These are phyloP conservation scores for Bolinopsis microptera DNA, from an alignment of 37 sponge, comb jelly and placozoan genomes.

Conservation along the genomic window DNA sequence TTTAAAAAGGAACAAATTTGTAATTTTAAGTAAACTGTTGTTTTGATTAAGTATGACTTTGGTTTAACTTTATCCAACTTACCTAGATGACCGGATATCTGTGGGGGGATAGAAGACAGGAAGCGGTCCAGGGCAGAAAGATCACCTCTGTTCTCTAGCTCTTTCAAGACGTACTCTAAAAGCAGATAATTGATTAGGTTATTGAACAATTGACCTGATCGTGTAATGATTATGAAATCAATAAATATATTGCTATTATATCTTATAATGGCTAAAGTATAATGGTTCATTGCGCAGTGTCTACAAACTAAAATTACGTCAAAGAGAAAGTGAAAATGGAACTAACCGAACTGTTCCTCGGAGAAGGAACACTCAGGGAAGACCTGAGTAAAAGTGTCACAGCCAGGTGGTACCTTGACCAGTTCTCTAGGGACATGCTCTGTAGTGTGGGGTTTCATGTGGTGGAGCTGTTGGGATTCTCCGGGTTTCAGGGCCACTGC, in stretches of 20 bases:
- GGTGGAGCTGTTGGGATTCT: constrained; percentile 28
- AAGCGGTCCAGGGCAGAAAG: not conserved
- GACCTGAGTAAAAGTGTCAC: constrained; percentile 1
- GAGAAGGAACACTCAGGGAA: constrained; percentile 26
- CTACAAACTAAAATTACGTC: no score
- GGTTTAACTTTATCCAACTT: not conserved
- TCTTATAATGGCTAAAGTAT: no score
- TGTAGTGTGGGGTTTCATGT: not conserved
- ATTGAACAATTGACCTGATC: no score
- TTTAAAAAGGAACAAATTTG: not conserved
- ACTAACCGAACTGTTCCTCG: constrained; percentile 43
- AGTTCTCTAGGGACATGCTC: not conserved
- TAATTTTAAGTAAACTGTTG: not conserved
- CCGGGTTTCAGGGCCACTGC: not conserved
- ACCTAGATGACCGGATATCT: not conserved
- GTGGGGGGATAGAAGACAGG: constrained; percentile 6
- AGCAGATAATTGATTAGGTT: no score
- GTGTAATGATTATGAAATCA: no score
- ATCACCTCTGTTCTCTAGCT: constrained; percentile 26
- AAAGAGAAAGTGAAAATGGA: not conserved
- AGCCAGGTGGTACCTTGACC: not conserved
- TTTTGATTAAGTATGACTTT: not conserved
- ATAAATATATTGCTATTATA: no score
- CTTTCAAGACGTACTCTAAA: constrained; percentile 25
- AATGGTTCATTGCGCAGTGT: no score